phyloP scores from a whole-genome alignment of 2,113 vertebrate species.

The Phrynosoma blainvillii region DNA sequence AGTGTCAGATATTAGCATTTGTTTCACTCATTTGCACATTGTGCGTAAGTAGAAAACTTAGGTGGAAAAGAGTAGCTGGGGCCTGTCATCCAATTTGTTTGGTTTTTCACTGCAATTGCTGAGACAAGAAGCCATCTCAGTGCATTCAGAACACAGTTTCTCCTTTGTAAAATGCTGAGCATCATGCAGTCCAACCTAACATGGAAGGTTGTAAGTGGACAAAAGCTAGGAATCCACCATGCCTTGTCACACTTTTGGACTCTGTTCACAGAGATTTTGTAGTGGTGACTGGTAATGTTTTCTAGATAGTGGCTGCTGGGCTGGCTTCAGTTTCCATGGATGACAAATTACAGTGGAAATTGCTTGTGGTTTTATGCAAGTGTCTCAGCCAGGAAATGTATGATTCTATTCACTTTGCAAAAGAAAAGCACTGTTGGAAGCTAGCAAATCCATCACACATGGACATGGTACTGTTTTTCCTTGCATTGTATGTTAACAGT shows the following conservation, averaged over 20 bases:
- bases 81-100: constrained; percentile 42
- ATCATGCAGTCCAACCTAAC: constrained; percentile 18
- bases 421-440: neutral
- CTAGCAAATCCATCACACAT: neutral
- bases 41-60: constrained; percentile 35
- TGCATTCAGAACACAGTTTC: constrained; percentile 7
- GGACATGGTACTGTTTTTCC: neutral
- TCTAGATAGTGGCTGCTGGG: neutral
- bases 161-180: constrained; percentile 35
- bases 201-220: neutral
- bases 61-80: constrained; percentile 48
- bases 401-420: constrained; percentile 21
- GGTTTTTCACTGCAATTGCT: constrained; percentile 2
- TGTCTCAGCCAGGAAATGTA: neutral
- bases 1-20: constrained; percentile 44
- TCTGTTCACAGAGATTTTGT: constrained; percentile 14
- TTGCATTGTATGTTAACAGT: neutral
- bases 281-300: neutral
- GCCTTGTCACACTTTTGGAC: neutral
- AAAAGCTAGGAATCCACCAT: neutral
- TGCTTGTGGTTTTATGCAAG: neutral
- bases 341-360: constrained; percentile 27
- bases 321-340: neutral
- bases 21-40: constrained; percentile 45
- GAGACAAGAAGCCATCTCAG: neutral